These are phyloP conservation scores for Dallia pectoralis DNA, from an alignment of 2,797 vertebrate genomes.

Conservation along the genomic window DNA sequence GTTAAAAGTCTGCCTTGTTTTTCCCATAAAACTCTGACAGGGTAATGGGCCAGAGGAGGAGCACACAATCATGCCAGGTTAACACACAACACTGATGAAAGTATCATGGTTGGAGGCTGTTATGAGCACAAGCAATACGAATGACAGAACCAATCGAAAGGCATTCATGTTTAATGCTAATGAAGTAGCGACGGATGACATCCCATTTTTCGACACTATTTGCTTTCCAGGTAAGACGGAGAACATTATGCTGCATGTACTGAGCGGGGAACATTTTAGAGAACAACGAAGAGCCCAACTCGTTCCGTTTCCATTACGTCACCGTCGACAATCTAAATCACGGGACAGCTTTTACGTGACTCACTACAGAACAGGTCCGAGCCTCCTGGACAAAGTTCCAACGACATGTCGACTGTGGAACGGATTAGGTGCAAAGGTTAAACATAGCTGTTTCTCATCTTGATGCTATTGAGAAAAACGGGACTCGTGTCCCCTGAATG, in stretches of 20 bases:
- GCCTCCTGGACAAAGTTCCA: not conserved
- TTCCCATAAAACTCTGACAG: constrained; percentile 43
- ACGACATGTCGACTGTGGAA: not conserved
- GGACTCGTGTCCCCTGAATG: not conserved
- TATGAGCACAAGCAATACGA: constrained; percentile 54
- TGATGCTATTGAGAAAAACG: not conserved
- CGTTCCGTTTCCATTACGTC: not conserved
- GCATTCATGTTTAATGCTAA: constrained; percentile 61
- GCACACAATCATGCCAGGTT: constrained; percentile 49
- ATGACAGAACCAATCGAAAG: constrained; percentile 61
- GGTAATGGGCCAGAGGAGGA: constrained; percentile 36
- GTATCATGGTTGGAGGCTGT: constrained; percentile 42
- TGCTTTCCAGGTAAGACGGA: constrained; percentile 51
- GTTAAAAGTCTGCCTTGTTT: constrained; percentile 38
- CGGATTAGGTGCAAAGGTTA: not conserved
- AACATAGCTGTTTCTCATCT: not conserved
- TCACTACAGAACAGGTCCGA: not conserved
- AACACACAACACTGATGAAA: constrained; percentile 41
- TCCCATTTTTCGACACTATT: constrained; percentile 51
- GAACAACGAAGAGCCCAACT: constrained; percentile 6
- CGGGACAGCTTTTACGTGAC: not conserved
- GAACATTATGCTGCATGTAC: constrained; percentile 37
- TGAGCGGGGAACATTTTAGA: constrained; percentile 42
- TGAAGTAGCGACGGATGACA: constrained; percentile 56
- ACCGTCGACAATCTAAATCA: not conserved